phyloP scores from a whole-genome alignment of 92 coral and sea anemone species.

The Epizoanthus fatuus region DNA sequence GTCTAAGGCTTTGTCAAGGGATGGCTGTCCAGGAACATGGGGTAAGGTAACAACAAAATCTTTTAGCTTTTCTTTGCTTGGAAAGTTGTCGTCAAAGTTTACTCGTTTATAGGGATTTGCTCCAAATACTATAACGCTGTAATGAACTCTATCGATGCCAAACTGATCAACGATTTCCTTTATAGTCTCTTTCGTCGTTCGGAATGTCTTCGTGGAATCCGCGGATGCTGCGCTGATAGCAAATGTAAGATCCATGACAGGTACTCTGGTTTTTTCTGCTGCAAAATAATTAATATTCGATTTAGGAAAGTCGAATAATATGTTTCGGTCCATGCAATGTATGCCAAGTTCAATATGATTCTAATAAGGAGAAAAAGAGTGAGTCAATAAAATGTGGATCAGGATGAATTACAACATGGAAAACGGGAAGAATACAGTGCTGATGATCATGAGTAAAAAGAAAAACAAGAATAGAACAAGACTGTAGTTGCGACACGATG shows the following conservation, averaged over 20 bases:
- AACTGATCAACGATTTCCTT: slow-evolving; percentile 71
- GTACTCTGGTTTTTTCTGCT: slow-evolving; percentile 44
- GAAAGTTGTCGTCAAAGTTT: slow-evolving; percentile 54
- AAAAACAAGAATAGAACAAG: too few relatives aligned
- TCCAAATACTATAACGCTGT: slow-evolving; percentile 80
- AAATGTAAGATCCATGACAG: slow-evolving; percentile 85
- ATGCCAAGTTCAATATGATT: too few relatives aligned
- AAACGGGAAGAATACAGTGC: too few relatives aligned
- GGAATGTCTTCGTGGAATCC: slow-evolving; percentile 59
- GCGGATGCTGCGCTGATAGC: slow-evolving; percentile 75
- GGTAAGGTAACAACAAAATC: slow-evolving; percentile 69
- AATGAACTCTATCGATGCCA: slow-evolving; percentile 72
- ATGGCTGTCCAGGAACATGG: slow-evolving; percentile 74
- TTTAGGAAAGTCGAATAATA: too few relatives aligned
- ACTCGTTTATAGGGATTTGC: slow-evolving; percentile 54
- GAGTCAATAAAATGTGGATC: too few relatives aligned
- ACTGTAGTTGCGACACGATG: too few relatives aligned
- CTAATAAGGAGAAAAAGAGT: too few relatives aligned
- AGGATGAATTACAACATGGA: too few relatives aligned
- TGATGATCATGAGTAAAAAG: too few relatives aligned
- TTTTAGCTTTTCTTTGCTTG: slow-evolving; percentile 57
- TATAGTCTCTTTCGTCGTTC: slow-evolving; percentile 77
- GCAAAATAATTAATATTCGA: not conserved
- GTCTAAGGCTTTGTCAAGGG: slow-evolving; percentile 78
- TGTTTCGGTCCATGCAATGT: too few relatives aligned